Percentiles rank a stretch among this genome's conserved stretches.
Conservation (phyloP, 2,113 vertebrate genomes). For the Phalacrocorax brasilianus region DNA sequence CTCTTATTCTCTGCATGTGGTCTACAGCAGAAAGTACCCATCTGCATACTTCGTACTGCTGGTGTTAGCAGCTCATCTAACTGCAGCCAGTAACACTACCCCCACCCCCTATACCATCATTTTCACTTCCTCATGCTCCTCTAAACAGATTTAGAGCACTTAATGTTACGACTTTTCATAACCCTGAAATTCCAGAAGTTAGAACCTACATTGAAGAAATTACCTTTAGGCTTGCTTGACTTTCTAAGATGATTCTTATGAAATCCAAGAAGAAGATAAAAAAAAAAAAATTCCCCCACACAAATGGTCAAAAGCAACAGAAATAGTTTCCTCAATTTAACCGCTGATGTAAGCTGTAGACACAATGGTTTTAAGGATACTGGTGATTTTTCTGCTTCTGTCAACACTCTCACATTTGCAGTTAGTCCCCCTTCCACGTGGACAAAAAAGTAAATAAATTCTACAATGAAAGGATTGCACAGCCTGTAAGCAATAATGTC, state of each 20-base stretch:
- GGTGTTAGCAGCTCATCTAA: background rate
- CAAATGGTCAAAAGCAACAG: background rate
- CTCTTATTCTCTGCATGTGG: background rate
- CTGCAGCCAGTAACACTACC: background rate
- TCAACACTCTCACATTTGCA: conserved; percentile 39
- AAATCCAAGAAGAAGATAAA: background rate
- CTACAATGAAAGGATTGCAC: conserved; percentile 23
- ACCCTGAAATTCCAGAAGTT: background rate
- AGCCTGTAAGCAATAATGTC: background rate
- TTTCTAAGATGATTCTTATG: background rate
- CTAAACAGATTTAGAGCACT: background rate
- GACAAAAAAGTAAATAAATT: conserved; percentile 32
- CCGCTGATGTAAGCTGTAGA: background rate
- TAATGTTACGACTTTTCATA: background rate
- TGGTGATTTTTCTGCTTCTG: conserved; percentile 43
- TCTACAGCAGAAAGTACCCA: background rate
- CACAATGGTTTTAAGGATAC: conserved; percentile 46
- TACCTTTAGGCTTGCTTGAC: background rate
- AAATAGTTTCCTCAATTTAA: conserved; percentile 20
- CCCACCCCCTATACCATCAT: background rate
- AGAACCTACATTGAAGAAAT: background rate
- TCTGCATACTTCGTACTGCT: background rate
- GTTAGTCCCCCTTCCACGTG: background rate
- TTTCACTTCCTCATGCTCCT: conserved; percentile 45
- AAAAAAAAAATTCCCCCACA: background rate